Evolutionary conservation across 2,797 vertebrate species (phyloP), one percentile per base, ranked within the genome.

Genomic region (Gobionotothen gibberifrons): DNA sequence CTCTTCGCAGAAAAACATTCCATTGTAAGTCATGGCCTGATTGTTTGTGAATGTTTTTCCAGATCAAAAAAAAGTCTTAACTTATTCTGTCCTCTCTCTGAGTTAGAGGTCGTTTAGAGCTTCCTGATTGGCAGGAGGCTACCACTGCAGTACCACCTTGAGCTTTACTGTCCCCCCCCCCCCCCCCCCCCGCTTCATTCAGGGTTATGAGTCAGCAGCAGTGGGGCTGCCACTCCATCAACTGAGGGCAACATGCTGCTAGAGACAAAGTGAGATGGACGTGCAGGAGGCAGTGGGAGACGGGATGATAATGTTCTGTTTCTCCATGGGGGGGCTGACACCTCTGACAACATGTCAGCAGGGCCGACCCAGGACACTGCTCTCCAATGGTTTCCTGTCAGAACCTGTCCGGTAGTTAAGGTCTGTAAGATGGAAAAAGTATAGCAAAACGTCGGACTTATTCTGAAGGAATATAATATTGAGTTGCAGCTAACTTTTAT

Each of bases 251-350:
- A 83, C 85, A 78, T 67, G 79, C 76, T 76, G 65, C 69, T 62
- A 54, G 66, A 85, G 81, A 85, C 84, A 84, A 81, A 85, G 84
- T 16, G 48, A 85, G 74, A 70, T 68, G 82, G 77, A 69, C 78
- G 83, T 79, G 76, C 59, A 66, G 43, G 73, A 60, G 56, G 79
- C 68, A 56, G 73, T 67, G 85, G 74, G 84, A 85, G 85, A 81
- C 42, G 69, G 73, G 78, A 86, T 79, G 87, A 87, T 91, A 87
- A 91, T 84, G 90, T 90, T 85, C 87, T 80, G 66, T 69, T 84
- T 83, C 82, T 87, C 72, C 56, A 12, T 9, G 19, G 82, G 85
- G 64, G 64, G 81, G 76, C 26, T 84, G 86, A 89, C 88, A 84
- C 80, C 79, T 80, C 82, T 81, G 81, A 90, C 87, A 90, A 86